Base-by-base conservation (phyloP, 2,113 vertebrate species). In the Smithornis capensis region DNA sequence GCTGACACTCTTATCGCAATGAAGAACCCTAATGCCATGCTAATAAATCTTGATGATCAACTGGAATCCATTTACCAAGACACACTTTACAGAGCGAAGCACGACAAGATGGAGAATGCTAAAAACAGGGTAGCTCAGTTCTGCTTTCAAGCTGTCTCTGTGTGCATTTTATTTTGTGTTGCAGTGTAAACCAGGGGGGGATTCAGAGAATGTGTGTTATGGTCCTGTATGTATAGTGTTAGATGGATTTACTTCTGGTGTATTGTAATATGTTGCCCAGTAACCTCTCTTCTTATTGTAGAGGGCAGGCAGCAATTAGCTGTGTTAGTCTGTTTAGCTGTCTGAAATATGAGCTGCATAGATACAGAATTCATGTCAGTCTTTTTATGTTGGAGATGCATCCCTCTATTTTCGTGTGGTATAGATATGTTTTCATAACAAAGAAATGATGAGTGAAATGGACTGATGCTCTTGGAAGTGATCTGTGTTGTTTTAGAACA, bases 1-100 rank as follows among this genome's bases (percentile, higher is more conserved):
- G 97, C 98, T 25, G 99, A 98, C 65, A 99, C 99, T 0, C 85
- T 99, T 89, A 83, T 85, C 2, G 98, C 99, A 38, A 97, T 99
- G 98, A 98, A 98, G 83, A 99, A 99, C 96, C 99, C 99, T 87
- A 99, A 99, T 50, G 99, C 99, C 95, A 99, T 99, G 99, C 97
- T 99, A 67, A 97, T 99, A 87, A 98, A 99, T 78, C 97, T 99
- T 27, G 98, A 99, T 31, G 93, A 97, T 62, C 82, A 23, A 24
- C 90, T 97, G 38, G 98, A 98, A 45, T 95, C 92, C 37, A 93
- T 97, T 50, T 99, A 99, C 94, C 99, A 99, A 83, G 97, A 98
- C 89, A 98, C 97, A 1, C 98, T 99, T 82, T 98, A 98, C 95
- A 98, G 97, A 86, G 99, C 99, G 91, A 99, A 99, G 87, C 98